These are phyloP conservation scores for Arremon brunneinucha DNA, from an alignment of 2,797 vertebrate species.

Conservation along the genomic window DNA sequence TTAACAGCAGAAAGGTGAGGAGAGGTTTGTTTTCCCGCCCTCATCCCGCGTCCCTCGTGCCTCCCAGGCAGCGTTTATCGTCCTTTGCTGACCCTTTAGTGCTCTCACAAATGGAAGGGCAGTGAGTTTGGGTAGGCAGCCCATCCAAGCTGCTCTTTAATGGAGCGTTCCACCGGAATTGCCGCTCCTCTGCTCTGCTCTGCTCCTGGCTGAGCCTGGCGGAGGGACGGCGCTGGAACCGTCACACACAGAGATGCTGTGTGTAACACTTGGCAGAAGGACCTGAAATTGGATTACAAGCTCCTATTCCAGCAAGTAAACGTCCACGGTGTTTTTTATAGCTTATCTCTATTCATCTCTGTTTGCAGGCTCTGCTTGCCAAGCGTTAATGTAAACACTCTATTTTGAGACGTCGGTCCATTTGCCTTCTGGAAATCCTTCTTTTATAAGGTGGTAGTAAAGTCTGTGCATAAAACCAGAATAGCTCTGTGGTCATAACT, in stretches of 20 bases:
- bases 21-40: background rate
- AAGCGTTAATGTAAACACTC: constrained; percentile 79
- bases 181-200: background rate
- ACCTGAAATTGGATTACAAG: constrained; percentile 65
- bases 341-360: constrained; percentile 78
- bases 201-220: background rate
- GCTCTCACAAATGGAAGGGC: background rate
- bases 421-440: constrained; percentile 75
- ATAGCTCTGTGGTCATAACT: constrained; percentile 47
- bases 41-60: background rate
- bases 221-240: background rate
- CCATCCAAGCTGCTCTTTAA: background rate
- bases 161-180: background rate
- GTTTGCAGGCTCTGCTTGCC: constrained; percentile 74
- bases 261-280: constrained; percentile 66
- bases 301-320: constrained; percentile 67
- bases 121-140: background rate
- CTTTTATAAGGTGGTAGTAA: constrained; percentile 72
- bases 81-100: background rate
- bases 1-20: background rate
- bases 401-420: constrained; percentile 71
- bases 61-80: background rate
- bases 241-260: constrained; percentile 39
- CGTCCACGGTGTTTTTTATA: constrained; percentile 70
- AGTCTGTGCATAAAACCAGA: constrained; percentile 46